phyloP scores from a whole-genome alignment of 2,113 vertebrate species.

The Clarias magur region DNA sequence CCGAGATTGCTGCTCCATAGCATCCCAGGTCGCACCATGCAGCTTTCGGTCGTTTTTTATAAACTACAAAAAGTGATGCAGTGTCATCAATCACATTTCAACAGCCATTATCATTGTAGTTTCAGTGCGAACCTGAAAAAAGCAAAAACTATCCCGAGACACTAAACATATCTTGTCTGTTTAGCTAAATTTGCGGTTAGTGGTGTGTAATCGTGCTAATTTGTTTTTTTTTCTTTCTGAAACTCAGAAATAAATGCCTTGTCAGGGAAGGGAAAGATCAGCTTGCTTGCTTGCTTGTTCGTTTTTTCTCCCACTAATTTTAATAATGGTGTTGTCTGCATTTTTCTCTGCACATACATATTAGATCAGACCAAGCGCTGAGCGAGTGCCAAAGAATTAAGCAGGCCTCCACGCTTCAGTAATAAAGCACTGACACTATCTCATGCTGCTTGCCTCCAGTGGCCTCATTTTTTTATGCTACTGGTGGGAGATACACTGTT shows the following conservation, averaged over 20 bases:
- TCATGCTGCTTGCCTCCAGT: conserved; percentile 16
- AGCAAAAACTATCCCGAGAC: background rate
- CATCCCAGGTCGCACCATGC: background rate
- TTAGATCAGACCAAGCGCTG: conserved; percentile 6
- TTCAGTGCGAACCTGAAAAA: background rate
- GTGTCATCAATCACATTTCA: background rate
- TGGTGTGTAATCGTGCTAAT: conserved; percentile 8
- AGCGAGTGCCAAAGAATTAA: conserved; percentile 37
- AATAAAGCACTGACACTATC: conserved; percentile 24
- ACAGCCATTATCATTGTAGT: background rate
- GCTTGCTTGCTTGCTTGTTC: background rate
- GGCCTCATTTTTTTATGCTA: background rate
- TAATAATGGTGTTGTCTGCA: conserved; percentile 17
- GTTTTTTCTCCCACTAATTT: background rate
- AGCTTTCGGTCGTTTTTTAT: background rate
- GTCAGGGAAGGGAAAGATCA: conserved; percentile 17
- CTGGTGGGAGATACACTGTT: background rate
- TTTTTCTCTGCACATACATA: background rate
- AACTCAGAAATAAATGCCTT: conserved; percentile 7
- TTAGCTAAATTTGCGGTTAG: conserved; percentile 7
- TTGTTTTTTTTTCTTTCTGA: background rate
- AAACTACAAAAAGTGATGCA: background rate
- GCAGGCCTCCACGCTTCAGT: conserved; percentile 29
- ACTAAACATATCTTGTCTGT: background rate
- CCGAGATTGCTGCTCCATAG: background rate